A percentile compares a stretch with the other conserved stretches of the same genome.
phyloP scores from a whole-genome alignment of 2,888 invertebrate genomes.

The Eupithecia subfuscata region DNA sequence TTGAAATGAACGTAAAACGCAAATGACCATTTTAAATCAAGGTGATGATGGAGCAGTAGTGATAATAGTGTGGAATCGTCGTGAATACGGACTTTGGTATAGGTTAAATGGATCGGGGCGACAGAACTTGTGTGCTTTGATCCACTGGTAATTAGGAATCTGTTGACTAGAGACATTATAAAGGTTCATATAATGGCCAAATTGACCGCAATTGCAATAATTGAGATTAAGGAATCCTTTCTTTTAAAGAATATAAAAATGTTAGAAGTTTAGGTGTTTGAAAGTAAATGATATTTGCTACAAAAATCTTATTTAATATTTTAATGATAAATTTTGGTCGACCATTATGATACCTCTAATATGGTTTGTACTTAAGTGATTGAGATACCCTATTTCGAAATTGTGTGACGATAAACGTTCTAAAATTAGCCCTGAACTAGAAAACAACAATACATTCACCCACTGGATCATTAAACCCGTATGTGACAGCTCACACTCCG shows the following conservation, averaged over 20 bases:
- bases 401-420: slow-evolving; percentile 22
- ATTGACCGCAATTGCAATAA: too few species aligned
- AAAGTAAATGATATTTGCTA: too few species aligned
- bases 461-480: slow-evolving; percentile 65
- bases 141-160: slow-evolving; percentile 21
- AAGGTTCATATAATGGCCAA: background rate
- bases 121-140: slow-evolving; percentile 48
- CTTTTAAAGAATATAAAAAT: too few species aligned
- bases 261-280: too few species aligned
- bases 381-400: too few species aligned
- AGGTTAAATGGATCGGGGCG: slow-evolving; percentile 51
- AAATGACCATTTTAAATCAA: background rate
- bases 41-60: background rate
- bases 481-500: slow-evolving; percentile 76
- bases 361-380: too few species aligned
- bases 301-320: too few species aligned
- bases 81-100: slow-evolving; percentile 10
- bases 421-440: slow-evolving; percentile 34
- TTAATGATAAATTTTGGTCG: too few species aligned
- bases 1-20: background rate
- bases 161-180: background rate
- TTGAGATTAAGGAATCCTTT: too few species aligned
- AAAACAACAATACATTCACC: slow-evolving; percentile 40
- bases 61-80: background rate
- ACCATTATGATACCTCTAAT: too few species aligned